These are phyloP conservation scores for Gryllus longicercus DNA, from an alignment of 2,888 invertebrate genomes.

Conservation along the genomic window DNA sequence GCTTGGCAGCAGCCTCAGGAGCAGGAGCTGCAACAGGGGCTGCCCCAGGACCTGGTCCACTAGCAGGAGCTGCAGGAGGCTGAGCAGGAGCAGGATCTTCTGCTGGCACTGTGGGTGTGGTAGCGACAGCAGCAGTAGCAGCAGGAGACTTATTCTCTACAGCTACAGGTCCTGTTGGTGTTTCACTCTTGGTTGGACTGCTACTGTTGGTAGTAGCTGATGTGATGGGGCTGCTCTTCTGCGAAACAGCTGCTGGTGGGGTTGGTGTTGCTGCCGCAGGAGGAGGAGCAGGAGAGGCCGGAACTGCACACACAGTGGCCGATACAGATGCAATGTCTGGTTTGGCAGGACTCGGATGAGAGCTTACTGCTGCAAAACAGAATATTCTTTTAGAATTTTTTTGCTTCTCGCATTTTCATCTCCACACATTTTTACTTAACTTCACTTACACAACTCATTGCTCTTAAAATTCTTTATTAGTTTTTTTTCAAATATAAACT, in stretches of 20 bases:
- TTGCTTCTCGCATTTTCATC: no score
- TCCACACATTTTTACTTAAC: no score
- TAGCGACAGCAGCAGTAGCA: slow-evolving; percentile 45
- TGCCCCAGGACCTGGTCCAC: slow-evolving; percentile 39
- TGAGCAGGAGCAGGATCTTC: neutral
- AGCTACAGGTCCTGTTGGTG: slow-evolving; percentile 53
- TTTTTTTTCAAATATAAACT: no score
- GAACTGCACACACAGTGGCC: slow-evolving; percentile 39
- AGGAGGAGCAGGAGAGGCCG: slow-evolving; percentile 19
- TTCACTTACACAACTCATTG: no score
- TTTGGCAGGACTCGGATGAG: slow-evolving; percentile 24
- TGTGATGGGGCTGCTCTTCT: slow-evolving; percentile 38
- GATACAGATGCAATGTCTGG: slow-evolving; percentile 47
- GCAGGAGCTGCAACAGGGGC: slow-evolving; percentile 26
- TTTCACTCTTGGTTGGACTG: slow-evolving; percentile 39
- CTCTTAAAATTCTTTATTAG: no score
- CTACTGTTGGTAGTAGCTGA: slow-evolving; percentile 34
- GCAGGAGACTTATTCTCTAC: slow-evolving; percentile 29
- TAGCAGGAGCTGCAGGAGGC: slow-evolving; percentile 43
- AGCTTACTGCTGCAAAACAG: no score
- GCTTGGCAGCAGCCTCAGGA: slow-evolving; percentile 23
- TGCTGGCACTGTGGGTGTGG: slow-evolving; percentile 39
- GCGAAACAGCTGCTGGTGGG: slow-evolving; percentile 3
- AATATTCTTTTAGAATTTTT: no score
- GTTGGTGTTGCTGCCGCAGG: slow-evolving; percentile 48